phyloP scores from a whole-genome alignment of 2,797 vertebrate species.

The Cossypha heuglini region DNA sequence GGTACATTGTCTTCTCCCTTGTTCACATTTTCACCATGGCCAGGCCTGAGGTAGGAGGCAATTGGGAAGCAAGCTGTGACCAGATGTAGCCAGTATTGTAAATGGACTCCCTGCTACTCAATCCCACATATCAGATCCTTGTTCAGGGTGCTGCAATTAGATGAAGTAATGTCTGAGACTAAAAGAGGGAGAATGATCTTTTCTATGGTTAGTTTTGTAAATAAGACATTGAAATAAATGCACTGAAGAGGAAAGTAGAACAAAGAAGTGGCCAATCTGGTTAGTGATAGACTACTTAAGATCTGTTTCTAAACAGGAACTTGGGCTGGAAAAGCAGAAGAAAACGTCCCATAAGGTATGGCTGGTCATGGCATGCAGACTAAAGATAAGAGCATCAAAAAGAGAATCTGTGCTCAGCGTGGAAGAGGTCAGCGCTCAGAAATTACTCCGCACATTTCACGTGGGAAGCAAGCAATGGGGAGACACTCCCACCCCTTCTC shows the following conservation, averaged over 20 bases:
- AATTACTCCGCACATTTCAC: accelerated
- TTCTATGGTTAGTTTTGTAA: background rate
- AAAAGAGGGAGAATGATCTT: conserved; percentile 16
- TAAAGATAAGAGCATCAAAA: conserved; percentile 34
- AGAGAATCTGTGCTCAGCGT: background rate
- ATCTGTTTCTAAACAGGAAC: conserved; percentile 18
- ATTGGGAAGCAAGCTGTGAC: background rate
- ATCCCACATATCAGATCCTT: background rate
- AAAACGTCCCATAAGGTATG: background rate
- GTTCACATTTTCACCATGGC: background rate
- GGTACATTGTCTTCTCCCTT: background rate
- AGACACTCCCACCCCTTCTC: background rate
- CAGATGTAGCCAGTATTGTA: background rate
- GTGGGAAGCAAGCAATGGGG: background rate
- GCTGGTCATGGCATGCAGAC: background rate
- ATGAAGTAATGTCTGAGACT: conserved; percentile 43
- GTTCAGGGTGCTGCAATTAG: background rate
- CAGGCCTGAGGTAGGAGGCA: background rate
- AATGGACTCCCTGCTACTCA: background rate
- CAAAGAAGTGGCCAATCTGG: conserved; percentile 16
- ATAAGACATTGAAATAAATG: background rate
- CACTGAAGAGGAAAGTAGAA: background rate
- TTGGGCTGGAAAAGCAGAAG: conserved; percentile 29
- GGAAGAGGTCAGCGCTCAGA: background rate
- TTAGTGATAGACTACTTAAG: background rate